These are phyloP conservation scores for Nestor notabilis DNA, from an alignment of 2,113 vertebrate species.

Conservation along the genomic window DNA sequence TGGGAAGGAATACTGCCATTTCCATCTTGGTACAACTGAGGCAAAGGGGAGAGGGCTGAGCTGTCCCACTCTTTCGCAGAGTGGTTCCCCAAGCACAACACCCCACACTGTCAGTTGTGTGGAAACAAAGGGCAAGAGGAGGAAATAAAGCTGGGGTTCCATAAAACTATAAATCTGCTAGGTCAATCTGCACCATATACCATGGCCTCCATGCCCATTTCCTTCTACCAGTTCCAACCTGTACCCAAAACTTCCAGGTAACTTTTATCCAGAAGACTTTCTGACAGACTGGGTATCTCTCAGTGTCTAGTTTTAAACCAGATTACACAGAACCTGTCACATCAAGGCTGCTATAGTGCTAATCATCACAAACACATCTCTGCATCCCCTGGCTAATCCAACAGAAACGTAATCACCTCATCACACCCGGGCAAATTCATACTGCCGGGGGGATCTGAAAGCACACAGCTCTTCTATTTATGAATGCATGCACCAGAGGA, in stretches of 20 bases:
- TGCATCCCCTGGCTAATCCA: not conserved
- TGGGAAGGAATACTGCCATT: not conserved
- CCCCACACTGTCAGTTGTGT: accelerated
- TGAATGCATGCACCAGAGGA: not conserved
- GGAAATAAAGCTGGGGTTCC: not conserved
- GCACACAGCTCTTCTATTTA: not conserved
- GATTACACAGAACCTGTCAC: not conserved
- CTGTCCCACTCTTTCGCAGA: not conserved
- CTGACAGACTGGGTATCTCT: not conserved
- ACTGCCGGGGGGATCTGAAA: not conserved
- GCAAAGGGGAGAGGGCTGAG: not conserved
- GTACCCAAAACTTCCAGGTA: not conserved
- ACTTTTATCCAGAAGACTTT: not conserved
- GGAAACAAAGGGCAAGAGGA: not conserved
- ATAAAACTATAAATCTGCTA: not conserved
- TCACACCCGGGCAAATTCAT: not conserved
- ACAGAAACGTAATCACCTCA: not conserved
- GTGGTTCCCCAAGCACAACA: not conserved
- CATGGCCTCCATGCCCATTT: not conserved
- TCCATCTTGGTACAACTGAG: not conserved
- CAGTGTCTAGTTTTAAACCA: not conserved
- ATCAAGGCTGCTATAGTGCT: not conserved
- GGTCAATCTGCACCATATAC: not conserved
- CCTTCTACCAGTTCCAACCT: not conserved
- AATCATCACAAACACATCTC: not conserved